Base-by-base conservation (phyloP, 2,797 vertebrate genomes). In the Enteromius treurensis region DNA sequence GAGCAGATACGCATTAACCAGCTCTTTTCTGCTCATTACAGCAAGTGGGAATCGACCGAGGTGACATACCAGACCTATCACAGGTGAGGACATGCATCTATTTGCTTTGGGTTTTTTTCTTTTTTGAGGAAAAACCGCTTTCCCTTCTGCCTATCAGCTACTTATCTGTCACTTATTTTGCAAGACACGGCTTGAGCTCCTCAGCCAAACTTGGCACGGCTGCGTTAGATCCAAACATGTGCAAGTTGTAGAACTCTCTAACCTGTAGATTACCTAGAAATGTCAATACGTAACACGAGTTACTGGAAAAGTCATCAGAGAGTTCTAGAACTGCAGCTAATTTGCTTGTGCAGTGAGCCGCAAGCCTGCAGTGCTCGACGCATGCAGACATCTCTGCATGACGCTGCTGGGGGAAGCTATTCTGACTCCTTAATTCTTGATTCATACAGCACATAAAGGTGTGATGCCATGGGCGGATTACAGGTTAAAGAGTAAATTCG, bases 31-130 rank as follows among this genome's bases (percentile, higher is more conserved):
- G 87, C 37, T 88, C 84, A 26, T 92, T 95, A 84, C 94, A 98
- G 97, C 97, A 98, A 97, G 97, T 98, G 81, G 97, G 97, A 81
- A 98, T 98, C 87, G 97, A 98, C 92, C 95, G 97, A 94, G 97
- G 97, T 84, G 97, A 98, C 91, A 98, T 98, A 90, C 97, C 97
- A 88, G 97, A 98, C 89, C 95, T 98, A 89, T 98, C 97, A 87
- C 97, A 98, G 96, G 97, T 98, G 94, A 93, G 89, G 53, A 21
- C 13, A 11, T 7, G 5, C 37, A 69, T 68, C 10, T 8, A 49
- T 47, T 32, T 29, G 0, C 19, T 17, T 83, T 17, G 19, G 40
- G 7, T 0, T 23, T n/a, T n/a, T 9, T 58, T 4, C 5, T 11
- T 26, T 60, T 60, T 77, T 17, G 0, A 69, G 42, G 5, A 64